phyloP scores from a whole-genome alignment of 1,140 invertebrate species.

The Nilaparvata lugens region DNA sequence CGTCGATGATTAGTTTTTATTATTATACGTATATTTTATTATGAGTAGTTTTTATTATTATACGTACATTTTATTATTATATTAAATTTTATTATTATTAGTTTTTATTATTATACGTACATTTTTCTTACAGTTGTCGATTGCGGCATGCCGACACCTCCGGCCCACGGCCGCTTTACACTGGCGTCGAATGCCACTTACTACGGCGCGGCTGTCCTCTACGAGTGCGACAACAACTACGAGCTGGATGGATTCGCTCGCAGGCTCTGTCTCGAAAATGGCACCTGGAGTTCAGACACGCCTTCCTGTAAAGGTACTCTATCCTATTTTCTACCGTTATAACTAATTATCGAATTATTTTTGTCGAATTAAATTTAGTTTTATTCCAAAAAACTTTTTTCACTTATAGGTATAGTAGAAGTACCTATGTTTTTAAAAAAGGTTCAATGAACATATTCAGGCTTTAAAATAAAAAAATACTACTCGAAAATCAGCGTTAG shows the following conservation, averaged over 20 bases:
- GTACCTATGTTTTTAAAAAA: no score
- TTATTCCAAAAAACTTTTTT: no score
- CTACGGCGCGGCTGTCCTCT: constrained; percentile 72
- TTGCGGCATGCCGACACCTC: constrained; percentile 62
- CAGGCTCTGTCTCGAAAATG: constrained; percentile 76
- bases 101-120: constrained; percentile 11
- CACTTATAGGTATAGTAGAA: no score
- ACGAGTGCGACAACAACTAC: constrained; percentile 74
- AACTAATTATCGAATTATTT: no score
- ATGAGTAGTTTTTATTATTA: no score
- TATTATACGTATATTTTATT: no score
- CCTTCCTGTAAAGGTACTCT: constrained; percentile 62
- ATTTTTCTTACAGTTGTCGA: constrained; percentile 61
- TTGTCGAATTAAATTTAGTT: no score
- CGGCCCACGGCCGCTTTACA: constrained; percentile 62
- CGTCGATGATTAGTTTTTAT: no score
- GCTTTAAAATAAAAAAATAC: no score
- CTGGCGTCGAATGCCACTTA: constrained; percentile 77
- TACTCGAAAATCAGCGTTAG: no score
- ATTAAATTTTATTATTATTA: not conserved
- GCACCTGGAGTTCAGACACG: constrained; percentile 70
- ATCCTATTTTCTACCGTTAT: constrained; percentile 8
- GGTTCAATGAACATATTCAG: no score
- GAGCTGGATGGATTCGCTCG: constrained; percentile 71
- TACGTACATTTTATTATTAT: not conserved